phyloP scores from a whole-genome alignment of 2,888 invertebrate species.

The Drosophila eohydei region DNA sequence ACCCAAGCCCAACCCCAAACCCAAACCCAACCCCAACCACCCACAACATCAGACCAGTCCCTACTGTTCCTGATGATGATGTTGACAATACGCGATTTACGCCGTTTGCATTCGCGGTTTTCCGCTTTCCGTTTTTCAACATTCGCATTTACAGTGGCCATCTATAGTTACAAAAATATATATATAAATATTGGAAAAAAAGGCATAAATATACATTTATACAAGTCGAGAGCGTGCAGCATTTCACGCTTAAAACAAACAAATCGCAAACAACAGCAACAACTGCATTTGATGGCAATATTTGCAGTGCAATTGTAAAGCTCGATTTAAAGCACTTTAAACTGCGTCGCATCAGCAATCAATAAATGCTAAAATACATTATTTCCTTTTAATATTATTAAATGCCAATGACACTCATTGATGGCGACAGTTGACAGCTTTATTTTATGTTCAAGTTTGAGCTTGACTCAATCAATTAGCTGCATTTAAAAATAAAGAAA shows the following conservation, averaged over 20 bases:
- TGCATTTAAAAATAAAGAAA: neutral
- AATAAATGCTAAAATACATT: conserved; percentile 14
- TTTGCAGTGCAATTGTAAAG: conserved; percentile 32
- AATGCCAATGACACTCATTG: conserved; percentile 3
- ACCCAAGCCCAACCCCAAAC: neutral
- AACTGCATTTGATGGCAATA: conserved; percentile 28
- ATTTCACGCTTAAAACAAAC: conserved; percentile 64
- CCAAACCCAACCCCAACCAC: neutral
- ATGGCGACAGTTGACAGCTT: conserved; percentile 1
- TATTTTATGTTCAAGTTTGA: neutral
- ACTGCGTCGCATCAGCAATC: neutral
- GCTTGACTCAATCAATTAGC: neutral
- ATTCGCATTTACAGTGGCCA: conserved; percentile 63
- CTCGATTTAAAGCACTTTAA: conserved; percentile 15
- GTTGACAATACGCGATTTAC: conserved; percentile 58
- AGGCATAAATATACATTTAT: conserved; percentile 26
- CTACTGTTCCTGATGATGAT: conserved; percentile 24
- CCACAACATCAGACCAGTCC: neutral
- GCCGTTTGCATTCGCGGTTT: conserved; percentile 28
- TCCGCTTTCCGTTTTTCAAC: conserved; percentile 31
- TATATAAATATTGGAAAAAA: neutral
- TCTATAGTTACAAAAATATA: conserved; percentile 28
- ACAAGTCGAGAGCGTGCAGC: conserved; percentile 11
- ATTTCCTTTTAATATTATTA: conserved; percentile 1
- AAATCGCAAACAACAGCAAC: conserved; percentile 40